These are phyloP conservation scores for Cheracebus regulus DNA, from an alignment of 2,797 vertebrate species.

Conservation along the genomic window DNA sequence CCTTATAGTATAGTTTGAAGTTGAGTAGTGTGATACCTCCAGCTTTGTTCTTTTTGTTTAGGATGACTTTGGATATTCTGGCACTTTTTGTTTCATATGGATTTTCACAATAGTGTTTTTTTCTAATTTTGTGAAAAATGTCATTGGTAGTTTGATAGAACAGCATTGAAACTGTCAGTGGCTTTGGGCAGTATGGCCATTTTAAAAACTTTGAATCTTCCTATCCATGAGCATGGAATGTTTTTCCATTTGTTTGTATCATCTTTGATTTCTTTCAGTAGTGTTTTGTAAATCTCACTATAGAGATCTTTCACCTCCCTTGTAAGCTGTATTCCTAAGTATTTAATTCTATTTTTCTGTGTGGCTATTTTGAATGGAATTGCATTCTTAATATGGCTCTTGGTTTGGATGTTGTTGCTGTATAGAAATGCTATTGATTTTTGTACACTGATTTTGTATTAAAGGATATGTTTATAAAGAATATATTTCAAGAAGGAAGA, in stretches of 20 bases:
- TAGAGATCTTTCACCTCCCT: background rate
- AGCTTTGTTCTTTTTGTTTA: background rate
- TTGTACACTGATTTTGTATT: background rate
- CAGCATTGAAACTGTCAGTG: background rate
- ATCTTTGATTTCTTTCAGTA: background rate
- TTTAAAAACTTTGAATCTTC: background rate
- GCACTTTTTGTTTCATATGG: background rate
- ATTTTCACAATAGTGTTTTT: background rate
- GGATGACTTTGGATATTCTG: background rate
- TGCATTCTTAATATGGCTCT: background rate
- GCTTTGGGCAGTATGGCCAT: background rate
- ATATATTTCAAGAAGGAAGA: background rate
- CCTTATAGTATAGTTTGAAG: background rate
- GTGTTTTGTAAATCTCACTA: background rate
- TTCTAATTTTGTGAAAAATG: background rate
- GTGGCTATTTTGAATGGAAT: background rate
- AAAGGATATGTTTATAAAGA: background rate
- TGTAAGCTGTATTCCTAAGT: background rate
- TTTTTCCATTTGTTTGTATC: background rate
- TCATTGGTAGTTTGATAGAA: background rate
- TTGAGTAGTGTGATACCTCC: background rate
- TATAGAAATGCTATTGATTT: background rate
- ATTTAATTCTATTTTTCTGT: background rate
- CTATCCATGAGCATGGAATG: background rate
- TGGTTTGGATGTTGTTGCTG: background rate